Evolutionary conservation across 2,113 vertebrate species (phyloP), one percentile per base, ranked within the genome.

Genomic region (Panthera leo): DNA sequence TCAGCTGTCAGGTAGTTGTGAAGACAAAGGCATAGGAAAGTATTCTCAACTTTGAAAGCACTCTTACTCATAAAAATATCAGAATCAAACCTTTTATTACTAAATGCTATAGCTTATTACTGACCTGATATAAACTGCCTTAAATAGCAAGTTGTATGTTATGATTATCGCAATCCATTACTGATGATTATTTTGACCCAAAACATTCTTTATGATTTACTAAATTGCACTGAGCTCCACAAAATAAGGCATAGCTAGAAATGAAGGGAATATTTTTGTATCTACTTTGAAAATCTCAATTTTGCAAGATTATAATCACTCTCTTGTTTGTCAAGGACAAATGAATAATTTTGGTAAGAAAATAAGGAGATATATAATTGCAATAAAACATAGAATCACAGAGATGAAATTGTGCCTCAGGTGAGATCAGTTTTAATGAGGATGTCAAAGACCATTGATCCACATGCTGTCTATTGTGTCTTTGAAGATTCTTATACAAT

Each of bases 1-100:
- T 87, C 75, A 96, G n/a, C 87, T 94, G 92, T 88, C 87, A 94
- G 95, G 73, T 39, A 58, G 12, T 12, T 70, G 51, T 45, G 75
- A 93, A 88, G 55, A 75, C 85, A 94, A 91, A 94, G 12, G 23
- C 42, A 9, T 3, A 42, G 48, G 34, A 92, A 95, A 65, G 10
- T 31, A 73, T 80, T 86, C 11, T 76, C 29, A 88, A 78, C 51
- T 68, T 80, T 53, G 29, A 85, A 95, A 94, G 85, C 45, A 71
- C 2, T n/a, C 21, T 78, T 45, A 45, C 53, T 92, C 5, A 5
- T 70, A 65, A 85, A 73, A 71, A 7, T 11, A 34, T 75, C 23
- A 67, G 3, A 88, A 67, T 73, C 9, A 78, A 90, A 29, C 31
- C 4, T 86, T 58, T 80, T 39, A 27, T 65, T 29, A 34, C 31